These are phyloP conservation scores for Dyspetes luteomarginatus DNA, from an alignment of 2,888 invertebrate species.

Conservation along the genomic window DNA sequence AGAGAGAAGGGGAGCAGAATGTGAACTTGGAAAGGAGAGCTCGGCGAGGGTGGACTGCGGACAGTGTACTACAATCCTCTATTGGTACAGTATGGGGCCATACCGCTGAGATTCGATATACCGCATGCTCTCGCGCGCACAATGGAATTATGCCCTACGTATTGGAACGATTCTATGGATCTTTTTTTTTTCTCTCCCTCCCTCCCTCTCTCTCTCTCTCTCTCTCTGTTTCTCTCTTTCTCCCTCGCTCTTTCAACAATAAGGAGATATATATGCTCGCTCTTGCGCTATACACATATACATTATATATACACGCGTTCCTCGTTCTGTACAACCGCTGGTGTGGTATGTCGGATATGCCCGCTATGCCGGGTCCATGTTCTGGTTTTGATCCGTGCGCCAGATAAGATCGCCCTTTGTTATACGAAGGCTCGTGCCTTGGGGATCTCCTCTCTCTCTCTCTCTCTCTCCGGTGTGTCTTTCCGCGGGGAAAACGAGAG, in stretches of 20 bases:
- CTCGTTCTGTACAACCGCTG: slow-evolving; percentile 60
- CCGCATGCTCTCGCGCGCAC: slow-evolving; percentile 68
- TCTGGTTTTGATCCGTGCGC: slow-evolving; percentile 82
- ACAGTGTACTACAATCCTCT: slow-evolving; percentile 45
- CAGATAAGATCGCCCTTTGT: slow-evolving; percentile 82
- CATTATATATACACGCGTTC: slow-evolving; percentile 56
- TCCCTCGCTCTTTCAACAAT: slow-evolving; percentile 45
- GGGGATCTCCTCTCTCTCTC: slow-evolving; percentile 69
- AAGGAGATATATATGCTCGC: slow-evolving; percentile 72
- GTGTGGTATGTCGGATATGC: slow-evolving; percentile 81
- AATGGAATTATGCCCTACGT: slow-evolving; percentile 78
- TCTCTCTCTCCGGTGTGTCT: slow-evolving; percentile 16
- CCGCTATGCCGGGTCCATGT: slow-evolving; percentile 82
- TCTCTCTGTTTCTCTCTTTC: slow-evolving; percentile 6
- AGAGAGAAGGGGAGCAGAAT: slow-evolving; percentile 20
- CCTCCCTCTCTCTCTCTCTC: background rate
- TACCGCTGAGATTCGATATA: slow-evolving; percentile 72
- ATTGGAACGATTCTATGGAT: slow-evolving; percentile 75
- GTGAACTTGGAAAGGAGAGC: slow-evolving; percentile 53
- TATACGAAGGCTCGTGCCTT: slow-evolving; percentile 80
- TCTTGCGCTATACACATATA: slow-evolving; percentile 47
- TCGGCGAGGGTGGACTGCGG: slow-evolving; percentile 54
- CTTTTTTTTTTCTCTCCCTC: slow-evolving; percentile 20
- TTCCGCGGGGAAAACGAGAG: slow-evolving; percentile 47
- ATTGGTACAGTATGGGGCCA: slow-evolving; percentile 59